Conservation (phyloP, 2,888 invertebrate species). For the Azorinus chamasolen region DNA sequence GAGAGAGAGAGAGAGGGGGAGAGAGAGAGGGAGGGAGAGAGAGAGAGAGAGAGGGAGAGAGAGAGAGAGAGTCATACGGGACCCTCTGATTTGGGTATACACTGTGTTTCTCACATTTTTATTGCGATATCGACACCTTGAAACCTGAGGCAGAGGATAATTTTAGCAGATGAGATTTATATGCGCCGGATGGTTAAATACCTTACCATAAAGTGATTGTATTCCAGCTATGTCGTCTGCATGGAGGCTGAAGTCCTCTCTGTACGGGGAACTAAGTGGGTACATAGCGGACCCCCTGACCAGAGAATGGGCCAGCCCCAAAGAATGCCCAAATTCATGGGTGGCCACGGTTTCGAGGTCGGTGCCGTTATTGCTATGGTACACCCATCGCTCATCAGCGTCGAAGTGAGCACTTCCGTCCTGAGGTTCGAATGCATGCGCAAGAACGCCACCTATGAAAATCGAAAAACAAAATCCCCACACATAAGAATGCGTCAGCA, state of each 20-base stretch:
- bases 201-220: conserved; percentile 81
- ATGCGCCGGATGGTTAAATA: neutral
- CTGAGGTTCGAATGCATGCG: conserved; percentile 84
- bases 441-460: conserved; percentile 75
- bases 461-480: no score
- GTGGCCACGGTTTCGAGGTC: conserved; percentile 81
- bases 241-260: conserved; percentile 72
- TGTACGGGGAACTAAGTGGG: conserved; percentile 79
- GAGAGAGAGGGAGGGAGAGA: no score
- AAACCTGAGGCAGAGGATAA: no score
- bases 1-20: no score
- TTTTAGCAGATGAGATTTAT: no score
- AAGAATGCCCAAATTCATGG: conserved; percentile 85
- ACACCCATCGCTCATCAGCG: conserved; percentile 83
- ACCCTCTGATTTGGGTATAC: no score
- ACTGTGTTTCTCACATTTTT: no score
- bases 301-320: conserved; percentile 84
- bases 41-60: no score
- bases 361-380: conserved; percentile 61
- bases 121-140: no score
- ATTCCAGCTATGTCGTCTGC: conserved; percentile 82
- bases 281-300: conserved; percentile 82
- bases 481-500: no score
- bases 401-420: conserved; percentile 84
- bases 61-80: no score